phyloP scores from a whole-genome alignment of 2,113 vertebrate species.

The Scalopus aquaticus region DNA sequence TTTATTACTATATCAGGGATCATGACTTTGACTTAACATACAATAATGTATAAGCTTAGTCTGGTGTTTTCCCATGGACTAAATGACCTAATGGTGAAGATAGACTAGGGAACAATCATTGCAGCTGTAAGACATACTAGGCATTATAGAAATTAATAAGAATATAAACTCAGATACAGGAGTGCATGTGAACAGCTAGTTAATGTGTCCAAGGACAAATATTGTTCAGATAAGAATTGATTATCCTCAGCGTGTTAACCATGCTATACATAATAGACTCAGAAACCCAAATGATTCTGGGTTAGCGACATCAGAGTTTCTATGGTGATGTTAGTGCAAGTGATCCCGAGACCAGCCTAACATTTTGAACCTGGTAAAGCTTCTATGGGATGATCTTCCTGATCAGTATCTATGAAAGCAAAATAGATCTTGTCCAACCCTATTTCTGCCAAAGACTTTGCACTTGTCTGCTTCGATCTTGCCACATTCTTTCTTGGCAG shows the following conservation, averaged over 20 bases:
- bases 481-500: neutral
- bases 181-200: accelerated
- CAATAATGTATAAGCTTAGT: neutral
- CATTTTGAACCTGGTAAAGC: too few species aligned
- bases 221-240: neutral
- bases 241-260: neutral
- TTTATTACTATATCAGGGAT: neutral
- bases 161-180: neutral
- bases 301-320: neutral
- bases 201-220: neutral
- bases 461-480: neutral
- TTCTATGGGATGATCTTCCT: neutral
- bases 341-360: neutral
- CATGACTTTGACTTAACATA: neutral
- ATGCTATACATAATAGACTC: accelerated
- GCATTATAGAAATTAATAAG: neutral
- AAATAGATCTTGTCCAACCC: neutral
- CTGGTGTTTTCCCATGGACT: neutral
- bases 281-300: neutral
- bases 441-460: neutral
- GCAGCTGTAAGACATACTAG: neutral
- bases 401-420: neutral
- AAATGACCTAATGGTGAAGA: neutral
- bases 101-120: neutral
- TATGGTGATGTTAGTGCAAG: neutral